These are phyloP conservation scores for Pinctada fucata DNA, from an alignment of 2,888 invertebrate species.

Conservation along the genomic window DNA sequence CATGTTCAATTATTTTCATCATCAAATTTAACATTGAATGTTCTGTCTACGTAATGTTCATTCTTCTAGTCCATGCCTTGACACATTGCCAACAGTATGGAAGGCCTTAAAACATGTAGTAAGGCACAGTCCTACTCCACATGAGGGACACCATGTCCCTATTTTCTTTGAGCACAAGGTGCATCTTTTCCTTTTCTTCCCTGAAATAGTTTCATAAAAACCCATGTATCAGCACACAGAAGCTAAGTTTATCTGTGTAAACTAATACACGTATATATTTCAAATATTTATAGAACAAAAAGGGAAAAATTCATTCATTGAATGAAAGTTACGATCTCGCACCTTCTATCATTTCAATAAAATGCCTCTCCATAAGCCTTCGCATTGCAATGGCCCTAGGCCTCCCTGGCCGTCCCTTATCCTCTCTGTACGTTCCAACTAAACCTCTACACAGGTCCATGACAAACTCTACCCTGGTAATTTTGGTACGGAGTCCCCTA, in stretches of 20 bases:
- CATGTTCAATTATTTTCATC: too few relatives aligned
- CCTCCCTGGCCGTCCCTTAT: background rate
- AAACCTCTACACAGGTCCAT: background rate
- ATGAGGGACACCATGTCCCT: background rate
- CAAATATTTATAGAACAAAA: too few relatives aligned
- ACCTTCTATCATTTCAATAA: background rate
- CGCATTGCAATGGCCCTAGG: background rate
- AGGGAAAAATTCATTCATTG: too few relatives aligned
- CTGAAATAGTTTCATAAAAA: background rate
- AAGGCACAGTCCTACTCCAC: slow-evolving; percentile 5
- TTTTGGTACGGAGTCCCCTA: background rate
- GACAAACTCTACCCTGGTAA: background rate
- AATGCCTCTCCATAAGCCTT: background rate
- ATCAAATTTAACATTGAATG: too few relatives aligned
- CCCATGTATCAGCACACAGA: too few relatives aligned
- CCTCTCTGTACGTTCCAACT: background rate
- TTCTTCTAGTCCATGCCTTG: background rate
- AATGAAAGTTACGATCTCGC: too few relatives aligned
- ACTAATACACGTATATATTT: background rate
- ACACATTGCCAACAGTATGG: background rate
- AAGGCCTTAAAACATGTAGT: background rate
- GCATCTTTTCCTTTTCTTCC: background rate
- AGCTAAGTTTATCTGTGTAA: too few relatives aligned
- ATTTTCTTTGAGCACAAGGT: background rate
- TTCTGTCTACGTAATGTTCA: too few relatives aligned